phyloP scores from a whole-genome alignment of 1,140 invertebrate species.

The Gryllus bimaculatus region DNA sequence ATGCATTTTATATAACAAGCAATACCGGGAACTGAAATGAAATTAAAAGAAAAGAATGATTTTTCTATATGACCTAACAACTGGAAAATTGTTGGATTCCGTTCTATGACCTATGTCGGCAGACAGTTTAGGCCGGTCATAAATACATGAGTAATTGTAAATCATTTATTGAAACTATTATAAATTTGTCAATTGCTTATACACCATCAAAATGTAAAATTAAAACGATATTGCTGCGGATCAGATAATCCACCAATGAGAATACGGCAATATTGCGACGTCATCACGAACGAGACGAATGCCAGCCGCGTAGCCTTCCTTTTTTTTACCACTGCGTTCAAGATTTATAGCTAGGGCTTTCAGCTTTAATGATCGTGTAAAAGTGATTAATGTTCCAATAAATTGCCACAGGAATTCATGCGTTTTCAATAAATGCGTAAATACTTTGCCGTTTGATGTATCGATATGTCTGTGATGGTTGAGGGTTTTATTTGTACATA shows the following conservation, averaged over 20 bases:
- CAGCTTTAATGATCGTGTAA: not conserved
- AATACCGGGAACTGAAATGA: too few species aligned
- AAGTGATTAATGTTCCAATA: conserved; percentile 2
- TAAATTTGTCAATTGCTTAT: too few species aligned
- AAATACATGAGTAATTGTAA: too few species aligned
- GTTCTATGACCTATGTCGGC: too few species aligned
- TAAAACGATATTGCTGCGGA: too few species aligned
- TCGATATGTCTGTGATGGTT: not conserved
- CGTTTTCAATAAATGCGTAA: conserved; percentile 1
- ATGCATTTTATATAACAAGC: too few species aligned
- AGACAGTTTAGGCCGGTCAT: too few species aligned
- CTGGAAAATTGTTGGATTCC: too few species aligned
- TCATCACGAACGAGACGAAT: not conserved
- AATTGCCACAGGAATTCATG: conserved; percentile 4
- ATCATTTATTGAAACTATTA: too few species aligned
- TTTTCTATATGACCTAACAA: too few species aligned
- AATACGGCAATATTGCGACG: not conserved
- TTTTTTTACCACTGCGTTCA: not conserved
- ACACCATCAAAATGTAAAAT: too few species aligned
- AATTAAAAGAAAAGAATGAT: too few species aligned
- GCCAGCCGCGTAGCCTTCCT: not conserved
- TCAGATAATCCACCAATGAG: not conserved
- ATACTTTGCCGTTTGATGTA: not conserved
- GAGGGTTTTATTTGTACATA: not conserved
- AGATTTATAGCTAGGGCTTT: not conserved